phyloP scores from a whole-genome alignment of 1,140 invertebrate genomes.

The Cherax quadricarinatus region DNA sequence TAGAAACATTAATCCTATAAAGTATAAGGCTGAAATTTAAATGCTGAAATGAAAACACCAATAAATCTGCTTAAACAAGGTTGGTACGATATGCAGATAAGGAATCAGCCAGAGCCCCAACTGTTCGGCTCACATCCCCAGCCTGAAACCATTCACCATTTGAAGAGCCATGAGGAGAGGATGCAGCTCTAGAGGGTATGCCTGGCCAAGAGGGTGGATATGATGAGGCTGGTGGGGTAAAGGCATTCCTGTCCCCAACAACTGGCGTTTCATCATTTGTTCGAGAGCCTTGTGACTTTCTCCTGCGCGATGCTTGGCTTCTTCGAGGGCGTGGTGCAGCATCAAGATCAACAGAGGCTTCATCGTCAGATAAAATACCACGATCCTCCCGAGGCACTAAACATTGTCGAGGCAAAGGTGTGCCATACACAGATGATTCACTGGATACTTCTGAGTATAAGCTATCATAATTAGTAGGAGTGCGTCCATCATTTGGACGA shows the following conservation, averaged over 20 bases:
- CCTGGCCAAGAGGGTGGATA: conserved; percentile 50
- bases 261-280: conserved; percentile 27
- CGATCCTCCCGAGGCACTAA: conserved; percentile 55
- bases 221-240: conserved; percentile 41
- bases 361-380: conserved; percentile 56
- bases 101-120: conserved; percentile 55
- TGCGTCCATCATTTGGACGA: conserved; percentile 24
- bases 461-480: conserved; percentile 59
- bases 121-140: conserved; percentile 60
- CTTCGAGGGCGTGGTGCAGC: conserved; percentile 35
- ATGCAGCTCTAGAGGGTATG: conserved; percentile 39
- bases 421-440: conserved; percentile 65
- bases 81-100: conserved; percentile 61
- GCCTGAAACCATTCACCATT: conserved; percentile 50
- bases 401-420: conserved; percentile 40
- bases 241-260: conserved; percentile 57
- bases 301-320: conserved; percentile 38
- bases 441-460: conserved; percentile 60
- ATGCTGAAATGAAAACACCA: neutral
- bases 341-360: conserved; percentile 62
- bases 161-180: conserved; percentile 50
- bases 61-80: conserved; percentile 32
- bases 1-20: conserved; percentile 44
- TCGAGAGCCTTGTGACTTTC: conserved; percentile 55
- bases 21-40: conserved; percentile 11